phyloP scores from a whole-genome alignment of 2,888 invertebrate species.

The Lasioglossum malachurum region DNA sequence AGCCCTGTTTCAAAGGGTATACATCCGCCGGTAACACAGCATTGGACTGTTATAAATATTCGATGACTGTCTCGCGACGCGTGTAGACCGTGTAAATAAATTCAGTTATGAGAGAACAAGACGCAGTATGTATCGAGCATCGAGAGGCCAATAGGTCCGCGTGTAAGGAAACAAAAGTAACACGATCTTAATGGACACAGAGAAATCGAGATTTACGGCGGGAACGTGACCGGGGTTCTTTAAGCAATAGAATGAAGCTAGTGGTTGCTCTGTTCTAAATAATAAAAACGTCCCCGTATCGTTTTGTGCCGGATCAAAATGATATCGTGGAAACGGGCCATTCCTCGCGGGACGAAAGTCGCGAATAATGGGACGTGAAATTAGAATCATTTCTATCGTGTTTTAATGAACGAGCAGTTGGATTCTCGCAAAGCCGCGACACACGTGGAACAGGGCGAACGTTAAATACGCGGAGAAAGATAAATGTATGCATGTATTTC shows the following conservation, averaged over 20 bases:
- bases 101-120: neutral
- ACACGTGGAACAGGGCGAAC: neutral
- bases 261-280: slow-evolving; percentile 26
- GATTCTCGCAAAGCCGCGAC: neutral
- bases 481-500: slow-evolving; percentile 37
- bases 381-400: neutral
- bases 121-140: too few species aligned
- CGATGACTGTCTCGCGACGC: neutral
- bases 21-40: neutral
- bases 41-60: neutral
- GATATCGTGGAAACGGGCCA: neutral
- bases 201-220: slow-evolving; percentile 35
- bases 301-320: neutral
- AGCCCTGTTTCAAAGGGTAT: neutral
- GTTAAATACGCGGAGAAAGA: slow-evolving; percentile 56
- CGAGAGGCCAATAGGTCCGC: neutral
- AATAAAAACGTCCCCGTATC: slow-evolving; percentile 14
- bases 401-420: neutral
- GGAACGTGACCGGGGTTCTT: slow-evolving; percentile 36
- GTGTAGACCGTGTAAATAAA: neutral
- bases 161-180: neutral
- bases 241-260: slow-evolving; percentile 23
- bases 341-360: neutral
- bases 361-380: neutral
- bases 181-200: slow-evolving; percentile 27